These are phyloP conservation scores for Lynx canadensis DNA, from an alignment of 2,113 vertebrate genomes.

Conservation along the genomic window DNA sequence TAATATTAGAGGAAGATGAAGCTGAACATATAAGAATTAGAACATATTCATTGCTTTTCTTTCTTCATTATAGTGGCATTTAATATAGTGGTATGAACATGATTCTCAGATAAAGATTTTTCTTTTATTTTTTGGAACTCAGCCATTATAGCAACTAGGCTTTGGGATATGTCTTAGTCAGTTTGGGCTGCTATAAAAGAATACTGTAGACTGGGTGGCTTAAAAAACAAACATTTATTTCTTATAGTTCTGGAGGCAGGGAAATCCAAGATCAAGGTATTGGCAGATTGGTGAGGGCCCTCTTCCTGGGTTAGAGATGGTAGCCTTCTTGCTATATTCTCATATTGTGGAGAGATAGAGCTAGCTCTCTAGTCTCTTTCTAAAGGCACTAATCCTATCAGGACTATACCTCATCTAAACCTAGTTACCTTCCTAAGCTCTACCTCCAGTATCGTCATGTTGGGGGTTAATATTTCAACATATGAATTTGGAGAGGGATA, in stretches of 20 bases:
- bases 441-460: neutral
- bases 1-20: slow-evolving; percentile 24
- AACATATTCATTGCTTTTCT: slow-evolving; percentile 30
- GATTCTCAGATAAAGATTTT: neutral
- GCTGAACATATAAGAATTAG: neutral
- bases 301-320: neutral
- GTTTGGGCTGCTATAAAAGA: neutral
- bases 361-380: no score
- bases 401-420: neutral
- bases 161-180: slow-evolving; percentile 2
- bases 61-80: neutral
- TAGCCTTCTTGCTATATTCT: neutral
- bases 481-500: neutral
- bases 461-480: neutral
- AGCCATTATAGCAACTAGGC: neutral
- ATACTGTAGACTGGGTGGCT: neutral
- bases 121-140: slow-evolving; percentile 30
- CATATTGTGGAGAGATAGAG: neutral
- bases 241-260: neutral
- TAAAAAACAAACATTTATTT: neutral
- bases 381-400: neutral
- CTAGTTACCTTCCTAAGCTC: neutral
- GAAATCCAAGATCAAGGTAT: neutral
- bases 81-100: neutral
- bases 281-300: neutral